A percentile compares a stretch with the other conserved stretches of the same genome.
phyloP scores from a whole-genome alignment of 2,113 vertebrate genomes.

The Abramis brama region DNA sequence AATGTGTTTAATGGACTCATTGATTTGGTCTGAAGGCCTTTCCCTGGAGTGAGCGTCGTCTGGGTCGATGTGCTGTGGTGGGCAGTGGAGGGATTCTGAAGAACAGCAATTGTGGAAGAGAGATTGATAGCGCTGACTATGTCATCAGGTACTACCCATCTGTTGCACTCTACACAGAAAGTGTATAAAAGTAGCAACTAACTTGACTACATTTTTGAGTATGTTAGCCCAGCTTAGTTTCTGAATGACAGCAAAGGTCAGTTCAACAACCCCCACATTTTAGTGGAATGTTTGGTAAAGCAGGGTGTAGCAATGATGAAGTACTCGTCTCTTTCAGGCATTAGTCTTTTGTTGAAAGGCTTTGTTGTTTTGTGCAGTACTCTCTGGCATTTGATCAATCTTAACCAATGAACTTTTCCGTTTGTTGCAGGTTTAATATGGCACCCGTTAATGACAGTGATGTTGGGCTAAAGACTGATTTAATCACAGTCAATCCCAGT shows the following conservation, averaged over 20 bases:
- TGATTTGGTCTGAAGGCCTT: neutral
- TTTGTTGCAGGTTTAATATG: conserved; percentile 5
- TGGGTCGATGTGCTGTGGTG: conserved; percentile 5
- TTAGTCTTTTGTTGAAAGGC: neutral
- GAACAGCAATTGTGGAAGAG: conserved; percentile 17
- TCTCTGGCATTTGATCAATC: too few species aligned
- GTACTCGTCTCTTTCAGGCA: neutral
- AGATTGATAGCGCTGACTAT: neutral
- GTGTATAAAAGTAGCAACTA: too few species aligned
- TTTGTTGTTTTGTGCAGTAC: too few species aligned
- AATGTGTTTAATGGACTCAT: too few species aligned
- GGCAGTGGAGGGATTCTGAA: conserved; percentile 21
- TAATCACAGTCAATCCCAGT: conserved; percentile 8
- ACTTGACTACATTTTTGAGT: neutral
- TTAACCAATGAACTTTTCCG: too few species aligned
- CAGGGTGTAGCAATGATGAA: neutral
- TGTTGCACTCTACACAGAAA: too few species aligned
- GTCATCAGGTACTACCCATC: neutral
- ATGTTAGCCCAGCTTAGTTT: too few species aligned
- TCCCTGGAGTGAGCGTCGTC: neutral
- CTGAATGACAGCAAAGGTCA: neutral
- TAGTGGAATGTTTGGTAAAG: too few species aligned
- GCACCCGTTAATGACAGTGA: conserved; percentile 12
- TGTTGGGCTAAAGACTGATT: conserved; percentile 13
- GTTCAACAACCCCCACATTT: too few species aligned